phyloP scores from a whole-genome alignment of 2,113 vertebrate species.

The Onychostoma macrolepis region DNA sequence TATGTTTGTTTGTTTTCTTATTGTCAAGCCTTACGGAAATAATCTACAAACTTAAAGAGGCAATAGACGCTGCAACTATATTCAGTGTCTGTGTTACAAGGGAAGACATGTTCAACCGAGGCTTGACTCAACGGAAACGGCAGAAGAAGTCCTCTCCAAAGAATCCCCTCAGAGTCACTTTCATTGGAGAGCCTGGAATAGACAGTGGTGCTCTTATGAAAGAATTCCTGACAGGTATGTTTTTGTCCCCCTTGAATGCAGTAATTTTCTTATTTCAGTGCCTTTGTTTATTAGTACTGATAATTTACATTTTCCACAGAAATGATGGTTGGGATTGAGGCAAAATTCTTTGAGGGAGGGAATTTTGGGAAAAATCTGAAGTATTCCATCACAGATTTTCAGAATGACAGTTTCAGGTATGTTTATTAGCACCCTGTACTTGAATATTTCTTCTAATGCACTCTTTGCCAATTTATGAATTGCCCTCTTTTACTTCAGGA shows the following conservation, averaged over 20 bases:
- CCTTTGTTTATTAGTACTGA: no score
- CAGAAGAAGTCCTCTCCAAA: neutral
- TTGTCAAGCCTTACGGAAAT: neutral
- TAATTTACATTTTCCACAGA: no score
- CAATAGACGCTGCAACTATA: neutral
- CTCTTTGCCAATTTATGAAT: neutral
- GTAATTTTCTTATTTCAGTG: neutral
- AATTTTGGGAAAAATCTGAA: neutral
- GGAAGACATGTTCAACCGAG: neutral
- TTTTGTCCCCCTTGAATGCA: neutral
- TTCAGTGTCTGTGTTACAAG: constrained; percentile 21
- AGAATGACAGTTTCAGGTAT: neutral
- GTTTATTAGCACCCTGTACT: neutral
- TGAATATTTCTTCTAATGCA: no score
- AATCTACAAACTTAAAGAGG: no score
- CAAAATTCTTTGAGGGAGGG: neutral
- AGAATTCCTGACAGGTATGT: neutral
- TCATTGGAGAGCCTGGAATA: constrained; percentile 19
- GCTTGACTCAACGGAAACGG: neutral
- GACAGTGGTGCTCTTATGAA: neutral
- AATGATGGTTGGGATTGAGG: no score
- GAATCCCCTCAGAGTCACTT: constrained; percentile 21
- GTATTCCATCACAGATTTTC: neutral
- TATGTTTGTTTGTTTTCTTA: neutral
- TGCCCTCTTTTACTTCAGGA: neutral